Conservation (phyloP, 1,140 invertebrate genomes). For the Sinella curviseta region DNA sequence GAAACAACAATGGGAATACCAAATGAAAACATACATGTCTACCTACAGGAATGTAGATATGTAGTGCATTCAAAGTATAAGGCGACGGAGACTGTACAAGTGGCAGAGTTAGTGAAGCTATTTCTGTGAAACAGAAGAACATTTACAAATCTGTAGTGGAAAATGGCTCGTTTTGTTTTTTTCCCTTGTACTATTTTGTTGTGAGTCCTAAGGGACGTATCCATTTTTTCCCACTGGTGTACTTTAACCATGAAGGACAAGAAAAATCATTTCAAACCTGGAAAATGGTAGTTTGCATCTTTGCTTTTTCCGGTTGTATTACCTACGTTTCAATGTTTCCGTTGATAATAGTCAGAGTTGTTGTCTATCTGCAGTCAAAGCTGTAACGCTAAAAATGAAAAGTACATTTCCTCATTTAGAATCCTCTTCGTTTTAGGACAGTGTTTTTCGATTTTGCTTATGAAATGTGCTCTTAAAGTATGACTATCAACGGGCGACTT, state of each 20-base stretch:
- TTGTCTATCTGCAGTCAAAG: no score
- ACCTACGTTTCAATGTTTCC: no score
- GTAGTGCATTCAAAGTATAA: no score
- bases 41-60: no score
- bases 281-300: conserved; percentile 26
- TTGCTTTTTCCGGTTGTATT: not conserved
- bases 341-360: no score
- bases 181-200: not conserved
- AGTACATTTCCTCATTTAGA: no score
- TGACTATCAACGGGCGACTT: no score
- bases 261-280: conserved; percentile 47
- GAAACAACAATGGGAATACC: not conserved
- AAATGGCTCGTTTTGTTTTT: conserved; percentile 12
- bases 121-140: not conserved
- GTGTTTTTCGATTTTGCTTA: no score
- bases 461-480: no score
- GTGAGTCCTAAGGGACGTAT: conserved; percentile 40
- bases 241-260: conserved; percentile 42
- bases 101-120: not conserved
- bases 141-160: not conserved
- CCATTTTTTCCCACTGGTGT: conserved; percentile 41
- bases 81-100: no score
- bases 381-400: no score
- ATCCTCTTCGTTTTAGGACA: no score
- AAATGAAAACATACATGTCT: not conserved